Conservation (phyloP, 2,113 vertebrate species). For the Daboia siamensis region DNA sequence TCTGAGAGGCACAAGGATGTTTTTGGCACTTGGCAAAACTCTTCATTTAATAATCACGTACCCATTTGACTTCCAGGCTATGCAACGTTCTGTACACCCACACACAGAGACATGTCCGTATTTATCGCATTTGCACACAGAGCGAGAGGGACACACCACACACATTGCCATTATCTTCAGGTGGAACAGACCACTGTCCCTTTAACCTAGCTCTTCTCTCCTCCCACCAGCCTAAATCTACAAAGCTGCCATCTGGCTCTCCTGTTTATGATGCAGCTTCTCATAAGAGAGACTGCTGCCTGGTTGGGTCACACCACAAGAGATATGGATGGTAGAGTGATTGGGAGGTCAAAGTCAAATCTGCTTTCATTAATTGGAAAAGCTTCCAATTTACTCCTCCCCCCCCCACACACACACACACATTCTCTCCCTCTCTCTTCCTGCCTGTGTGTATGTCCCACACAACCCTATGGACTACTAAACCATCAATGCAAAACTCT, state of each 20-base stretch:
- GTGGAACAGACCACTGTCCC: conserved; percentile 10
- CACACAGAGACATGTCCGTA: neutral
- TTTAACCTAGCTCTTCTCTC: conserved; percentile 13
- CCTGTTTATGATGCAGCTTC: conserved; percentile 49
- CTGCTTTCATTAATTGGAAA: conserved; percentile 54
- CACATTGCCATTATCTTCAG: neutral
- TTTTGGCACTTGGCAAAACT: neutral
- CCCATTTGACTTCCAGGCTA: conserved; percentile 16
- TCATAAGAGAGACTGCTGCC: conserved; percentile 44
- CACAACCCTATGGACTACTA: neutral
- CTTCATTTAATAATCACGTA: conserved; percentile 24
- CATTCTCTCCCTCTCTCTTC: neutral
- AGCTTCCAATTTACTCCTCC: conserved; percentile 40
- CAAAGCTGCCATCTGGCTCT: conserved; percentile 44
- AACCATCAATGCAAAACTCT: neutral
- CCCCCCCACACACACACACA: neutral
- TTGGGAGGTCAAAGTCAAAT: conserved; percentile 58
- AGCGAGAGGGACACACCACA: neutral
- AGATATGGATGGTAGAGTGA: conserved; percentile 47
- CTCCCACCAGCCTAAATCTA: conserved; percentile 30
- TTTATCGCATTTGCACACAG: neutral
- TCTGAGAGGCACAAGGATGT: neutral
- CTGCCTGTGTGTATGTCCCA: neutral
- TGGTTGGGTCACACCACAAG: conserved; percentile 38
- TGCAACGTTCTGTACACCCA: neutral